These are phyloP conservation scores for Eupithecia centaureata DNA, from an alignment of 2,888 invertebrate species.

Conservation along the genomic window DNA sequence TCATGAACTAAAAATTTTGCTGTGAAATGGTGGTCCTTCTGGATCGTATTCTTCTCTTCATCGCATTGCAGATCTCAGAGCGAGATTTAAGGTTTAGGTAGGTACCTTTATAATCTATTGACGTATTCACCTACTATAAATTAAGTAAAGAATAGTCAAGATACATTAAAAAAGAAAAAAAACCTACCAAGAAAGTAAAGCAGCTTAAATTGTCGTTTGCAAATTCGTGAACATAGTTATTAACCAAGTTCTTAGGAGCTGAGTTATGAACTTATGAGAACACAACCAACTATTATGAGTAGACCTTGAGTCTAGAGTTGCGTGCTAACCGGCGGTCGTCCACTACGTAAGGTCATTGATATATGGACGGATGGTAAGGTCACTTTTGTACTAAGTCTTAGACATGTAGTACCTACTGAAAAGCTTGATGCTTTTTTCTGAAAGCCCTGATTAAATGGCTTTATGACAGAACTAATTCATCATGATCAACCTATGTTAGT, in stretches of 20 bases:
- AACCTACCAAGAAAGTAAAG: background rate
- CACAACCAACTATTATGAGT: constrained; percentile 33
- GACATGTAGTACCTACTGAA: background rate
- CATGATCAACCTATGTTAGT: no score
- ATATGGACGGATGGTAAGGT: constrained; percentile 42
- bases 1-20: no score
- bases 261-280: background rate
- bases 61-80: no score
- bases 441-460: background rate
- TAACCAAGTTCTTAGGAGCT: constrained; percentile 1
- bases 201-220: background rate
- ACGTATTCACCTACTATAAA: no score
- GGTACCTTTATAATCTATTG: background rate
- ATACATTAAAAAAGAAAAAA: no score
- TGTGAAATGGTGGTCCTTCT: no score
- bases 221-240: background rate
- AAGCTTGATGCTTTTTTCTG: no score
- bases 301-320: constrained; percentile 50
- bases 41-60: no score
- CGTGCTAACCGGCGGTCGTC: constrained; percentile 42
- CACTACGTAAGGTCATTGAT: constrained; percentile 41
- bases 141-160: no score
- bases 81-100: background rate
- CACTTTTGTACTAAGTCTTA: constrained; percentile 30
- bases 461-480: no score